These are phyloP conservation scores for Himantopus leucocephalus DNA, from an alignment of 2,113 vertebrate species.

Conservation along the genomic window DNA sequence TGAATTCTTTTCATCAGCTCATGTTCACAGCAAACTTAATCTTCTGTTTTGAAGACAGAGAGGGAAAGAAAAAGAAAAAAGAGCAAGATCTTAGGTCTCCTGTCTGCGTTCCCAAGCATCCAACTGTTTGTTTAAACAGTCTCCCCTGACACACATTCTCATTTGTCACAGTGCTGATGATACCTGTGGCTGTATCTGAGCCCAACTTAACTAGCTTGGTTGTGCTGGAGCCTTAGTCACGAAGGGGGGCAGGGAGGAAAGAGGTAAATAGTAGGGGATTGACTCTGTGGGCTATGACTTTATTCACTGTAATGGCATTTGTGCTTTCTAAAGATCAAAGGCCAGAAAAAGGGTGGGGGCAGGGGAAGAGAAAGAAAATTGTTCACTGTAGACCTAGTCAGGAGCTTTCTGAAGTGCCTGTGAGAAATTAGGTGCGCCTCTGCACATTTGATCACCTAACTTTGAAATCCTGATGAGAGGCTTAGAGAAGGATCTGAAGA, in stretches of 20 bases:
- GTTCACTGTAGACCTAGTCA: conserved; percentile 20
- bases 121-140: conserved; percentile 76
- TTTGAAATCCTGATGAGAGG: conserved; percentile 50
- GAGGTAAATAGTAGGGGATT: conserved; percentile 38
- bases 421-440: conserved; percentile 57
- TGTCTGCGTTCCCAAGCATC: conserved; percentile 68
- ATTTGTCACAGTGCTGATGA: conserved; percentile 71
- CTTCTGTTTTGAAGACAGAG: conserved; percentile 72
- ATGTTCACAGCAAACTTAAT: conserved; percentile 81
- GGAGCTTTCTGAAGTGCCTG: conserved; percentile 45
- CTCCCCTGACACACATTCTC: conserved; percentile 66
- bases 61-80: conserved; percentile 14
- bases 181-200: conserved; percentile 68
- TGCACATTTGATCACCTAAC: conserved; percentile 30
- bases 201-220: background rate
- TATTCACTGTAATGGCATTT: conserved; percentile 55
- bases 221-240: background rate
- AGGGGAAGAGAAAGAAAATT: conserved; percentile 31
- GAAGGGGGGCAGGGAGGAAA: background rate
- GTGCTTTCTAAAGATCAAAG: conserved; percentile 67
- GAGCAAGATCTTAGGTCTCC: conserved; percentile 69
- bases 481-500: background rate
- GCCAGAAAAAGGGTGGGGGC: background rate
- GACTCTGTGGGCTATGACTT: conserved; percentile 49
- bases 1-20: conserved; percentile 81